Evolutionary conservation across 2,113 vertebrate species (phyloP).

Genomic region (Mustela nigripes): DNA sequence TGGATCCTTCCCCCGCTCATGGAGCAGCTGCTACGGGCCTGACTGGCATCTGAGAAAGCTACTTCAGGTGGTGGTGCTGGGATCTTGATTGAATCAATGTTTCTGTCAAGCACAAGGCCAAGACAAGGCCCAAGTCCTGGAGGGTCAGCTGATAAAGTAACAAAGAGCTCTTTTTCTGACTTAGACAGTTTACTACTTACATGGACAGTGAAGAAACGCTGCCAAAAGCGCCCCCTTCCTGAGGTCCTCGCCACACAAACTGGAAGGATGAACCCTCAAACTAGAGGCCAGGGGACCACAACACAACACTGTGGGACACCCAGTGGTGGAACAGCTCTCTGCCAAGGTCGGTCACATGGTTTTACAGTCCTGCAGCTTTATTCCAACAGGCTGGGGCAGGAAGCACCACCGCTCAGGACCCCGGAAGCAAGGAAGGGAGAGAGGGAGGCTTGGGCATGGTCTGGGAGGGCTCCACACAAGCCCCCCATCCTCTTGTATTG

Average conservation of each 20-base stretch:
- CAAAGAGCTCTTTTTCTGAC: neutral
- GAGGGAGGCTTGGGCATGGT: fast-evolving
- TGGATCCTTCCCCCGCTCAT: neutral
- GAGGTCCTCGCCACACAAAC: neutral
- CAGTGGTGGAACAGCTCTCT: neutral
- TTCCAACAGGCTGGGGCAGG: neutral
- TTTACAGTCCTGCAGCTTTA: neutral
- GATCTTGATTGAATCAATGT: no score
- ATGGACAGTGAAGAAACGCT: neutral
- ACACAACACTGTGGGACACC: no score
- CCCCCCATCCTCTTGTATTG: neutral
- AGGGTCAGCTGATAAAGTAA: neutral
- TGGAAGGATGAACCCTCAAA: neutral
- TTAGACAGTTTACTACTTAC: neutral
- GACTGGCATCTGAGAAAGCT: neutral
- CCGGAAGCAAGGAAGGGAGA: fast-evolving
- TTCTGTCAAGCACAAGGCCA: neutral
- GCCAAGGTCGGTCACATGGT: no score
- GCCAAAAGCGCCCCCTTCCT: no score
- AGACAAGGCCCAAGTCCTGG: neutral
- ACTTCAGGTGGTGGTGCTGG: no score
- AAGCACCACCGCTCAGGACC: neutral
- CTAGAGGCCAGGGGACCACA: neutral
- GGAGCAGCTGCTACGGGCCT: neutral
- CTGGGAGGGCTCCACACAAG: neutral